Evolutionary conservation across 1,140 invertebrate genomes (phyloP).

Genomic region (Teleogryllus occipitalis): DNA sequence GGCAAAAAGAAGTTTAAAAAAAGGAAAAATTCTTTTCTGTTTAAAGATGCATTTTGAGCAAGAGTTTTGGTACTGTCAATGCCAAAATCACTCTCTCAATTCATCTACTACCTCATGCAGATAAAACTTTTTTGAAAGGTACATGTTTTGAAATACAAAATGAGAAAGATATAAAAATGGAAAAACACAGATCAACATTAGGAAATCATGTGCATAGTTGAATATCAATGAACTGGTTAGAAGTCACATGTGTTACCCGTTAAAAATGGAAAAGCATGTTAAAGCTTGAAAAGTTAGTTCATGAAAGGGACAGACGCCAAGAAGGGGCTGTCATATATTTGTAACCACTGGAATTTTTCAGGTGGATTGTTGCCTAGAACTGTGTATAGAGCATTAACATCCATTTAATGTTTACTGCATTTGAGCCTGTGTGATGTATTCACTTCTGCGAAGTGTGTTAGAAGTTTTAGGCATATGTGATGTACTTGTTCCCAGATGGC

Average conservation of each 20-base stretch:
- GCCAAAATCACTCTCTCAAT: not conserved
- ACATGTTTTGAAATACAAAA: not conserved
- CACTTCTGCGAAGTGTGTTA: too few relatives aligned
- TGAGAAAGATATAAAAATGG: conserved; percentile 5
- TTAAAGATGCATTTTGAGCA: not conserved
- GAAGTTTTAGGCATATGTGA: too few relatives aligned
- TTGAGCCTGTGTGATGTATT: too few relatives aligned
- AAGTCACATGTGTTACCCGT: not conserved
- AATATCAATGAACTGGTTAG: not conserved
- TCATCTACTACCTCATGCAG: not conserved
- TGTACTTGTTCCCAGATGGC: too few relatives aligned
- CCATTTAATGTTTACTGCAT: too few relatives aligned
- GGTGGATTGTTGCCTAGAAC: too few relatives aligned
- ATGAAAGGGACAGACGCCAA: not conserved
- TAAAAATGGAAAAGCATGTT: not conserved
- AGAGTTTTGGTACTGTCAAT: not conserved
- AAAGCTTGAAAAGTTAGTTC: not conserved
- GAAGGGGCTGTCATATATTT: too few relatives aligned
- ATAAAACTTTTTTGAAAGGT: not conserved
- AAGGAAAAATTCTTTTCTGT: not conserved
- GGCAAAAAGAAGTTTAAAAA: not conserved
- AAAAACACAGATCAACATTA: not conserved
- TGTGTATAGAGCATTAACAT: too few relatives aligned
- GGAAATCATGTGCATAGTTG: not conserved
- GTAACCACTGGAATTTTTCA: too few relatives aligned